Evolutionary conservation across 2,113 vertebrate genomes (phyloP).

Genomic region (Python bivittatus): DNA sequence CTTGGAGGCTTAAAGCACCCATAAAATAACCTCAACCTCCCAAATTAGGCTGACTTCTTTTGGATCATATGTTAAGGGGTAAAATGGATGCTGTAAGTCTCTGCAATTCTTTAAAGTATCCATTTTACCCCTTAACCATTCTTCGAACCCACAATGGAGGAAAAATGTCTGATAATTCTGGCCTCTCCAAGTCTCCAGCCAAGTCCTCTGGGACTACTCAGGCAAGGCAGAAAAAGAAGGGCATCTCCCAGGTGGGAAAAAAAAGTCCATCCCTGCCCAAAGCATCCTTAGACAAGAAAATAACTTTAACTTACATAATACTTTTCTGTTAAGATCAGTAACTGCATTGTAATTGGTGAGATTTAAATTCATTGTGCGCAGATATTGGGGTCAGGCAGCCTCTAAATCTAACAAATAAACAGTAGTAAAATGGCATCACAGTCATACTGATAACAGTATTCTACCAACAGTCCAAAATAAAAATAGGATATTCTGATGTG

Average conservation of each 20-base stretch:
- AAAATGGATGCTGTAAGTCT: neutral
- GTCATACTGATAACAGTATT: neutral
- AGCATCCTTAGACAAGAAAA: too few species aligned
- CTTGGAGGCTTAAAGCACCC: neutral
- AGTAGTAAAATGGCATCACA: neutral
- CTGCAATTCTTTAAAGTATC: neutral
- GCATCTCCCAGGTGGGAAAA: too few species aligned
- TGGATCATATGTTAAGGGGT: neutral
- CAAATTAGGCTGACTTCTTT: neutral
- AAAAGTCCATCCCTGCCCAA: too few species aligned
- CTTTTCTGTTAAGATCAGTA: neutral
- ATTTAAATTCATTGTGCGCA: neutral
- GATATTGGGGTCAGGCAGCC: too few species aligned
- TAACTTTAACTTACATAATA: too few species aligned
- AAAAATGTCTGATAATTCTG: neutral
- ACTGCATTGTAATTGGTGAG: neutral
- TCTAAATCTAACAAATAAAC: too few species aligned
- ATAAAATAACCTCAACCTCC: neutral
- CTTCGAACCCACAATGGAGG: neutral
- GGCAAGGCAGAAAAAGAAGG: too few species aligned
- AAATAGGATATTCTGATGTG: neutral
- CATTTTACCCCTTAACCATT: neutral
- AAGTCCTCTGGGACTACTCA: too few species aligned
- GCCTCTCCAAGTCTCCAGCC: neutral
- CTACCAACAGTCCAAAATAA: neutral